Evolutionary conservation across 64 coral and sea anemone genomes (phyloP).

Genomic region (Cladopsammia gracilis): DNA sequence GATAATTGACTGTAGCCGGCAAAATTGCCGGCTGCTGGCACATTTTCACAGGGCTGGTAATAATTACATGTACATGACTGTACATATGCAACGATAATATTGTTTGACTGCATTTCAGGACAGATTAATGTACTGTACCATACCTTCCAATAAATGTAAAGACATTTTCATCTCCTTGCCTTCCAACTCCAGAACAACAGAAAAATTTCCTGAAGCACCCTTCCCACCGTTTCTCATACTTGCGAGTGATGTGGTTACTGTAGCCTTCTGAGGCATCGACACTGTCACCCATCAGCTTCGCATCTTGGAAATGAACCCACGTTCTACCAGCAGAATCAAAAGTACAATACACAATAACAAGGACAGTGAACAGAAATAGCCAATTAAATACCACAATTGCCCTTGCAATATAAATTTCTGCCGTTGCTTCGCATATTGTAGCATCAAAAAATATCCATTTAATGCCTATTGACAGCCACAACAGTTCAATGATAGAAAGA

Average conservation of each 20-base stretch:
- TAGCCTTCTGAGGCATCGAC: slow-evolving; percentile 63
- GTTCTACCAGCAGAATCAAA: slow-evolving; percentile 95
- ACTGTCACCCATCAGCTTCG: slow-evolving; percentile 46
- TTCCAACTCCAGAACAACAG: slow-evolving; percentile 78
- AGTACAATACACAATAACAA: slow-evolving; percentile 80
- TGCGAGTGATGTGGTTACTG: slow-evolving; percentile 74
- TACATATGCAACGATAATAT: no score
- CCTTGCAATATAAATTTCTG: slow-evolving; percentile 81
- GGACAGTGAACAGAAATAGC: slow-evolving; percentile 92
- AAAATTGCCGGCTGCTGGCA: no score
- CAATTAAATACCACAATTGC: slow-evolving; percentile 96
- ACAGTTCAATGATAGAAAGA: slow-evolving; percentile 86
- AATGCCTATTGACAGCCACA: slow-evolving; percentile 91
- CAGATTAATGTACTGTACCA: not conserved
- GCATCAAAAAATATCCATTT: slow-evolving; percentile 98
- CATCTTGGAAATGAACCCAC: slow-evolving; percentile 87
- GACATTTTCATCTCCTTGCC: slow-evolving; percentile 92
- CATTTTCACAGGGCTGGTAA: no score
- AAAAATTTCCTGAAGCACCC: slow-evolving; percentile 83
- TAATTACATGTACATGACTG: no score
- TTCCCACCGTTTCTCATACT: slow-evolving; percentile 89
- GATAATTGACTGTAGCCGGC: no score
- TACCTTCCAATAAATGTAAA: slow-evolving; percentile 98
- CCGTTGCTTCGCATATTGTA: slow-evolving; percentile 38
- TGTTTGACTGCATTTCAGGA: no score